These are phyloP conservation scores for Syrista parreyssii DNA, from an alignment of 2,888 invertebrate genomes.

Conservation along the genomic window DNA sequence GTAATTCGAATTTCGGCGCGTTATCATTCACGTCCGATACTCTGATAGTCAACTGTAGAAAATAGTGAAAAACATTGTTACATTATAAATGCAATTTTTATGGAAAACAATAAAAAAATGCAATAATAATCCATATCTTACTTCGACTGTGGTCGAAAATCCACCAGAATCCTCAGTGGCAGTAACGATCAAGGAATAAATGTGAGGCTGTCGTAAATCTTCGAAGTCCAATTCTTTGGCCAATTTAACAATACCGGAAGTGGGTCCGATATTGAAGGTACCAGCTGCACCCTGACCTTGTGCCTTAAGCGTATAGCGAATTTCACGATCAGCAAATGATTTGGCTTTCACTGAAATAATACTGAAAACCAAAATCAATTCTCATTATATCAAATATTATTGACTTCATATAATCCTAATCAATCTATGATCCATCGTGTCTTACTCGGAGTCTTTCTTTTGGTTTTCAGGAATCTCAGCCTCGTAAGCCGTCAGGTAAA, in stretches of 20 bases:
- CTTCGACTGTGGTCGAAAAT: constrained; percentile 94
- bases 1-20: constrained; percentile 94
- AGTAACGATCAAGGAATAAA: constrained; percentile 91
- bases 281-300: constrained; percentile 92
- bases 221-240: constrained; percentile 97
- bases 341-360: constrained; percentile 97
- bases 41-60: constrained; percentile 85
- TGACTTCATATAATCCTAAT: background rate
- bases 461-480: constrained; percentile 97
- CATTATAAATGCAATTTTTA: background rate
- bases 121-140: constrained; percentile 59
- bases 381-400: constrained; percentile 1
- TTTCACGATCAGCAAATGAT: constrained; percentile 96
- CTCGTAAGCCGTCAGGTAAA: constrained; percentile 94
- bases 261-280: constrained; percentile 94
- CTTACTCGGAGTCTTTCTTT: constrained; percentile 95
- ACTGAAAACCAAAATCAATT: constrained; percentile 68
- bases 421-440: background rate
- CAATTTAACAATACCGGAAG: constrained; percentile 94
- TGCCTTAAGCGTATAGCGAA: constrained; percentile 94
- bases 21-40: constrained; percentile 98
- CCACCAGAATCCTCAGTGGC: constrained; percentile 98
- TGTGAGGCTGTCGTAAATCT: constrained; percentile 92
- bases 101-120: background rate
- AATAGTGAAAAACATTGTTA: constrained; percentile 13